Conservation (phyloP, 2,888 invertebrate species). For the Eilema caniola region DNA sequence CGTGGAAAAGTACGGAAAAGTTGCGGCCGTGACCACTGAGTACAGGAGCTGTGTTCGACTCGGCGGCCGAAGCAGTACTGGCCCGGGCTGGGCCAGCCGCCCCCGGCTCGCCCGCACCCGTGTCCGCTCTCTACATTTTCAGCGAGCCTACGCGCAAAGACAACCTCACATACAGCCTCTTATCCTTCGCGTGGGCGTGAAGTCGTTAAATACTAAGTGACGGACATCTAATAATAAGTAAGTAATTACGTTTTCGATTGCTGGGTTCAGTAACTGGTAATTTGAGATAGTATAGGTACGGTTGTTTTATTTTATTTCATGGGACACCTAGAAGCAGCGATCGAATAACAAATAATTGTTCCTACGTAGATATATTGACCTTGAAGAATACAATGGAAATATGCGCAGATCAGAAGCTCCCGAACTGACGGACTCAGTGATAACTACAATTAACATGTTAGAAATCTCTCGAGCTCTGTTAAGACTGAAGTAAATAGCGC, state of each 20-base stretch:
- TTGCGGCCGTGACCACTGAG: slow-evolving; percentile 44
- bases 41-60: slow-evolving; percentile 60
- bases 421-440: too few species aligned
- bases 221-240: slow-evolving; percentile 17
- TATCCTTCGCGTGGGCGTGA: slow-evolving; percentile 22
- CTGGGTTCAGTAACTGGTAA: background rate
- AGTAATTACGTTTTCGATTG: slow-evolving; percentile 13
- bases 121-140: slow-evolving; percentile 33
- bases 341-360: background rate
- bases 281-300: background rate
- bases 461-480: background rate
- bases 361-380: background rate
- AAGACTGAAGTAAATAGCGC: background rate
- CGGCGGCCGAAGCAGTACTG: slow-evolving; percentile 69
- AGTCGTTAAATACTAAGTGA: slow-evolving; percentile 24
- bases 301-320: background rate
- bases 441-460: background rate
- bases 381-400: too few species aligned
- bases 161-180: slow-evolving; percentile 38
- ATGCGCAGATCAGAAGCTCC: too few species aligned
- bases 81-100: slow-evolving; percentile 61
- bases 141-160: slow-evolving; percentile 41
- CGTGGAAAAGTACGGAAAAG: slow-evolving; percentile 69
- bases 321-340: background rate
- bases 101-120: slow-evolving; percentile 43